A percentile compares a stretch with the other conserved stretches of the same genome.
Conservation (phyloP, 2,797 vertebrate species). For the Melopsittacus undulatus region DNA sequence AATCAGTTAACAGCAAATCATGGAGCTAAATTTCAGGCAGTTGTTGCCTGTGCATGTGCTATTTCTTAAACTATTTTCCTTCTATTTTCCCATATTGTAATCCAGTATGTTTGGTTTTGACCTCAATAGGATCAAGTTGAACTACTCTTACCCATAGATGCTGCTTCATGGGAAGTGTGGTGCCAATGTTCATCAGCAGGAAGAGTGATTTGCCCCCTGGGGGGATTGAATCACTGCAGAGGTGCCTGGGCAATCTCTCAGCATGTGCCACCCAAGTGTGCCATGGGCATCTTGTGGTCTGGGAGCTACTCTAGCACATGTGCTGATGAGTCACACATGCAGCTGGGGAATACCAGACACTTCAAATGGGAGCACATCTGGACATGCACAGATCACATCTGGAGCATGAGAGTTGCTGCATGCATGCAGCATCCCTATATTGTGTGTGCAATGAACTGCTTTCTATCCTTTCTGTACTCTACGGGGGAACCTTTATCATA, state of each 20-base stretch:
- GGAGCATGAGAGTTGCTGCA: not conserved
- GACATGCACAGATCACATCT: not conserved
- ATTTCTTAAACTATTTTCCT: not conserved
- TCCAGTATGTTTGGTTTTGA: not conserved
- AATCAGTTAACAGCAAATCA: constrained; percentile 4
- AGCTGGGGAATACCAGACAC: not conserved
- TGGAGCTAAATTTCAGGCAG: not conserved
- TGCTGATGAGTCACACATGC: not conserved
- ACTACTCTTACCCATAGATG: not conserved
- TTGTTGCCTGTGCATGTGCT: not conserved
- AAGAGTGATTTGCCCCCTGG: not conserved
- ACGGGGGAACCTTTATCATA: not conserved
- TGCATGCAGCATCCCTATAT: not conserved
- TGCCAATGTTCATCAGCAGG: not conserved
- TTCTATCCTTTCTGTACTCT: not conserved
- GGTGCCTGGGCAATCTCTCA: not conserved
- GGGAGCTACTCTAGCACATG: not conserved
- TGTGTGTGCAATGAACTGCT: not conserved
- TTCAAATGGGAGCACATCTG: constrained; percentile 24
- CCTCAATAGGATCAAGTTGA: not conserved
- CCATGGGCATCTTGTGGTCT: not conserved
- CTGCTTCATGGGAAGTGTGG: not conserved
- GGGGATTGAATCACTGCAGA: not conserved
- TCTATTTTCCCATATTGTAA: not conserved
- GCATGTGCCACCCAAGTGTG: not conserved